phyloP scores from a whole-genome alignment of 2,113 vertebrate species.

The Urocynchramus pylzowi region DNA sequence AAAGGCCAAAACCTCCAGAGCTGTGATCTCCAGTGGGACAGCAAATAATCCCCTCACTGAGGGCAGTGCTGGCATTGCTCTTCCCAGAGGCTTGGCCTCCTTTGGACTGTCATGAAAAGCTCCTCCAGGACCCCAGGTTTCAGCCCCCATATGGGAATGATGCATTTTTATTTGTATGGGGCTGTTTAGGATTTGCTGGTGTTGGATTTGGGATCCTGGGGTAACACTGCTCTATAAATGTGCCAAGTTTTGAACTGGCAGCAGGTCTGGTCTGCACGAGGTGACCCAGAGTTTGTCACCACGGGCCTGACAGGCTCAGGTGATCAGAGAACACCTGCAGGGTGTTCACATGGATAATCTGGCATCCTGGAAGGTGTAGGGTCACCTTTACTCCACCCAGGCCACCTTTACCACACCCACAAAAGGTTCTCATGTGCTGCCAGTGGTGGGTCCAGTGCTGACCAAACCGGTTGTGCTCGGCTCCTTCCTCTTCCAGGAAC shows the following conservation, averaged over 20 bases:
- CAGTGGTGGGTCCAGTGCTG: neutral
- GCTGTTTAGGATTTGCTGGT: neutral
- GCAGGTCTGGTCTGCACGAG: neutral
- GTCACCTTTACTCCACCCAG: neutral
- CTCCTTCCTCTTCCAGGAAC: neutral
- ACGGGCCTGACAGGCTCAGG: neutral
- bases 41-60: fast-evolving
- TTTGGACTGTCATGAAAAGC: neutral
- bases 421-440: neutral
- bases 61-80: neutral
- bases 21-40: neutral
- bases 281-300: neutral
- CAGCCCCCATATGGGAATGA: neutral
- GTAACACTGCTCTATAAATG: neutral
- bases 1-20: neutral
- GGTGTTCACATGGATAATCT: neutral
- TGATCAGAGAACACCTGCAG: neutral
- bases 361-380: neutral
- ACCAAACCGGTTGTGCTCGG: neutral
- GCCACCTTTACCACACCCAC: neutral
- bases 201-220: neutral
- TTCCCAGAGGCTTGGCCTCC: neutral
- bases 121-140: neutral
- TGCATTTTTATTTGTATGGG: fast-evolving
- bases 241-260: neutral